phyloP scores from a whole-genome alignment of 1,140 invertebrate species.

The Dinothrombium tinctorium region DNA sequence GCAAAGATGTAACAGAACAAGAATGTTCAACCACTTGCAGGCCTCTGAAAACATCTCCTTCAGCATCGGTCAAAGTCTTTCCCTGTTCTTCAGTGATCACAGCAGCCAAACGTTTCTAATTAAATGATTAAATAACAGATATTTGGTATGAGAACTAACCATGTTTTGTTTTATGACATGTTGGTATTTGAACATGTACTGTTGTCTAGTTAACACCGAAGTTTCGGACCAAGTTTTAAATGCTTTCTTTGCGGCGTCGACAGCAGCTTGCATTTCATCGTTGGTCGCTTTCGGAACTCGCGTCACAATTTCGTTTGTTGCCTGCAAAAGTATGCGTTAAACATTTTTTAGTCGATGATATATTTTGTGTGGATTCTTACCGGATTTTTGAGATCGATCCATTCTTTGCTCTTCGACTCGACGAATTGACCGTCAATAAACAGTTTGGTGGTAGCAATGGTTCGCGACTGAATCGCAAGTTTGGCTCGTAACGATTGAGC shows the following conservation, averaged over 20 bases:
- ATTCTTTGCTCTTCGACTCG: constrained; percentile 71
- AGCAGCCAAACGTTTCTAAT: constrained; percentile 58
- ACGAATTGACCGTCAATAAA: constrained; percentile 87
- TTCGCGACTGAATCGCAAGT: too few species aligned
- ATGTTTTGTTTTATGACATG: constrained; percentile 48
- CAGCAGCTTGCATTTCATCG: constrained; percentile 72
- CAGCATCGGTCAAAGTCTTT: constrained; percentile 87
- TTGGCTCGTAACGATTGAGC: too few species aligned
- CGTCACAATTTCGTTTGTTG: constrained; percentile 38
- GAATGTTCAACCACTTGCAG: constrained; percentile 94
- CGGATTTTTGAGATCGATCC: constrained; percentile 83
- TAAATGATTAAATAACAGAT: constrained; percentile 15
- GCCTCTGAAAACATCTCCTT: constrained; percentile 90
- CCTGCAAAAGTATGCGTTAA: constrained; percentile 22
- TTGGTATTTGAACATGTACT: constrained; percentile 81
- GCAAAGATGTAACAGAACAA: constrained; percentile 67
- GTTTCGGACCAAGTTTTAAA: constrained; percentile 67
- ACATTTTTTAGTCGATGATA: constrained; percentile 1
- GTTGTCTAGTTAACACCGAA: constrained; percentile 76
- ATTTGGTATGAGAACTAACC: constrained; percentile 22
- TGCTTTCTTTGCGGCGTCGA: constrained; percentile 59
- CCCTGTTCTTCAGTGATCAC: constrained; percentile 91
- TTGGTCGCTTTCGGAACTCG: constrained; percentile 72
- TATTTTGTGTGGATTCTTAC: constrained; percentile 29
- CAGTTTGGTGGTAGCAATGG: constrained; percentile 44